Conservation (phyloP, 2,113 vertebrate genomes). For the Anseranas semipalmata region DNA sequence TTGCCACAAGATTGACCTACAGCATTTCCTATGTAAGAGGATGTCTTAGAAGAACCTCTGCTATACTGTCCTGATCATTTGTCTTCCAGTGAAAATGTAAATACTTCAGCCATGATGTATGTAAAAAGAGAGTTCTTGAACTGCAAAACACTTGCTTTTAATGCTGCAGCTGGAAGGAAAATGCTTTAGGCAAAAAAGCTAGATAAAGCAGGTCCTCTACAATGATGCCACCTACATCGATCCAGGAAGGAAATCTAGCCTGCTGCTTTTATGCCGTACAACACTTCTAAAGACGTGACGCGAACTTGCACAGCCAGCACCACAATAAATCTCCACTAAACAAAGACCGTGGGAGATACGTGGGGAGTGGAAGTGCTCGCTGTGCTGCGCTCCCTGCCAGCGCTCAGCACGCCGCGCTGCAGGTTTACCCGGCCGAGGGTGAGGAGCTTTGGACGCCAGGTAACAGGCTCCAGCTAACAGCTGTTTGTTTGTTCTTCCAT, state of each 20-base stretch:
- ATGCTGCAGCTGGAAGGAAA: background rate
- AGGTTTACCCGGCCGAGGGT: rapidly evolving
- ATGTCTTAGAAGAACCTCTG: background rate
- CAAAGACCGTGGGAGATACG: background rate
- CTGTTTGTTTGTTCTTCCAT: background rate
- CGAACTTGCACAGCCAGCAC: background rate
- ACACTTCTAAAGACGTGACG: background rate
- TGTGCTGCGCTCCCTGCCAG: background rate
- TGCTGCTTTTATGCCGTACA: background rate
- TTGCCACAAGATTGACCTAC: background rate
- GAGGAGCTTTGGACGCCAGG: background rate
- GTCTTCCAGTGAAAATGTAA: background rate
- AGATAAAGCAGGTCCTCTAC: background rate
- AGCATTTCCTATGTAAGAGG: background rate
- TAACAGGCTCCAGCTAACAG: background rate
- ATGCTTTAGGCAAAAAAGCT: background rate
- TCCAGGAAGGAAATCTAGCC: background rate
- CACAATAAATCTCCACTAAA: background rate
- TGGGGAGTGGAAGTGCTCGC: background rate
- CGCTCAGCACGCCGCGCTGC: too few relatives aligned
- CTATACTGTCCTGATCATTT: background rate
- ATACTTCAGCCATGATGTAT: background rate
- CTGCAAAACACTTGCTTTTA: background rate
- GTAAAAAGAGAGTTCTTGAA: background rate
- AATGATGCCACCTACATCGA: too few relatives aligned